These are phyloP conservation scores for Acromyrmex echinatior DNA, from an alignment of 1,140 invertebrate genomes.

Conservation along the genomic window DNA sequence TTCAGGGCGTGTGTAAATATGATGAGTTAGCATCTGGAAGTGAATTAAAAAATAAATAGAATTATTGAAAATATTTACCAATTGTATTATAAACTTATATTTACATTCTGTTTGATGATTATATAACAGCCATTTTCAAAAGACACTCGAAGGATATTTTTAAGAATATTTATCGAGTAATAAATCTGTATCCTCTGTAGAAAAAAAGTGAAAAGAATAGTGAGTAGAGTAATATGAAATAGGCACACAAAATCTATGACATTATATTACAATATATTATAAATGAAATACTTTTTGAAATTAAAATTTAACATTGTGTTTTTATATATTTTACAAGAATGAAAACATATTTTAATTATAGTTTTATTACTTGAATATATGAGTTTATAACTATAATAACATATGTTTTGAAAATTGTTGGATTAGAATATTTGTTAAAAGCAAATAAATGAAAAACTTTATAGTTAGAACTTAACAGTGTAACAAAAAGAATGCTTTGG, in stretches of 20 bases:
- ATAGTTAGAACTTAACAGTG: neutral
- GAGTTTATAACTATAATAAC: neutral
- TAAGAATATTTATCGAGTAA: slow-evolving; percentile 3
- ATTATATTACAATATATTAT: neutral
- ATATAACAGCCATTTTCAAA: neutral
- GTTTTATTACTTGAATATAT: neutral
- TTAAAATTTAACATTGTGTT: neutral
- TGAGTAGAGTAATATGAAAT: neutral
- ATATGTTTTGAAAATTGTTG: neutral
- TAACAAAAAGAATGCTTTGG: neutral
- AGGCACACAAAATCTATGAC: neutral
- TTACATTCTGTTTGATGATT: neutral
- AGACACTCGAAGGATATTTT: neutral
- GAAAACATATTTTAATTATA: neutral
- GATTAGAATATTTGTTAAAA: neutral
- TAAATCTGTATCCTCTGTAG: neutral
- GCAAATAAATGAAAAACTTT: neutral
- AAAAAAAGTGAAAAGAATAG: neutral
- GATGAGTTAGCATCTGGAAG: neutral
- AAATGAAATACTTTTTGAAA: neutral
- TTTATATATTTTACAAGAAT: neutral
- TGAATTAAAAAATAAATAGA: slow-evolving; percentile 17
- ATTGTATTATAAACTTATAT: neutral
- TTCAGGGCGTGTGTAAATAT: neutral
- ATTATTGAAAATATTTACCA: neutral